phyloP scores from a whole-genome alignment of 2,113 vertebrate genomes.

The Colaptes auratus region DNA sequence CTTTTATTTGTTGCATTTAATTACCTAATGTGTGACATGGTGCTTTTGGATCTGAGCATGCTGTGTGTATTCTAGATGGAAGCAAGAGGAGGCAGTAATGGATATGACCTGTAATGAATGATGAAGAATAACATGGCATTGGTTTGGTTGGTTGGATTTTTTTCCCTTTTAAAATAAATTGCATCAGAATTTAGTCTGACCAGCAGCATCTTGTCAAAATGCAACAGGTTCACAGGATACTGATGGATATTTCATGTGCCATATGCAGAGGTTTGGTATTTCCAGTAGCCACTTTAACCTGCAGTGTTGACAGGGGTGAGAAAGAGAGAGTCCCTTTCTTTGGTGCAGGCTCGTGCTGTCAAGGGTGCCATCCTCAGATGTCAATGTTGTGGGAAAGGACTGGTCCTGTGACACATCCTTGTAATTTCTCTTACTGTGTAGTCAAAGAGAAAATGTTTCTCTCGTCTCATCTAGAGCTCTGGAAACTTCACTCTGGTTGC shows the following conservation, averaged over 20 bases:
- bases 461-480: not conserved
- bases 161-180: not conserved
- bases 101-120: not conserved
- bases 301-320: not conserved
- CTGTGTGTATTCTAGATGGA: not conserved
- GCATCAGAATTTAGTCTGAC: not conserved
- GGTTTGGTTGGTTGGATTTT: accelerated
- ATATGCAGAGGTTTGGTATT: not conserved
- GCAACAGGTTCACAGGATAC: not conserved
- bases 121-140: not conserved
- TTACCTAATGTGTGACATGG: not conserved
- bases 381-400: not conserved
- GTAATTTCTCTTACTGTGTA: not conserved
- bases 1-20: not conserved
- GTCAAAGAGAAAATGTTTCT: not conserved
- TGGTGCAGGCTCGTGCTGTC: not conserved
- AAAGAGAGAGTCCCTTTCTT: not conserved
- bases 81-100: not conserved
- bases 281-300: not conserved
- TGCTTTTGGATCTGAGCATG: not conserved
- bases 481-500: not conserved
- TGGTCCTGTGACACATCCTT: not conserved
- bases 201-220: not conserved
- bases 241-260: not conserved
- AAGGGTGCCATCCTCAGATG: not conserved